These are phyloP conservation scores for Leptobrachium leishanense DNA, from an alignment of 2,113 vertebrate genomes.

Conservation along the genomic window DNA sequence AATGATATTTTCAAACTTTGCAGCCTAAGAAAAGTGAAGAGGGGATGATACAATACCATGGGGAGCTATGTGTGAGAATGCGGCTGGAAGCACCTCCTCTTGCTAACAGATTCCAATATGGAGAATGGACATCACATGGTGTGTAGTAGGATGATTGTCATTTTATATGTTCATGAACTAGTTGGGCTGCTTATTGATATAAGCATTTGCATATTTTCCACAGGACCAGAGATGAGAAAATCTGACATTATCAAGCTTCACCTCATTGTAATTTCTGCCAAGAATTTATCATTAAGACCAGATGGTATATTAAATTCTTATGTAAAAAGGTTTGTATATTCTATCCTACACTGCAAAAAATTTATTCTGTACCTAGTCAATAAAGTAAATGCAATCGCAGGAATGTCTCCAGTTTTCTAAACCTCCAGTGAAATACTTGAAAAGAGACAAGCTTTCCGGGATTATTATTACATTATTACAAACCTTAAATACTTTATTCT, in stretches of 20 bases:
- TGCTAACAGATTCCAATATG: constrained; percentile 38
- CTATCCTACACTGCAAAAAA: no score
- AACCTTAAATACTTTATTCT: no score
- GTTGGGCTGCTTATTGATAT: neutral
- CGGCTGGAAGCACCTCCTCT: constrained; percentile 58
- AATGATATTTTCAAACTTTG: neutral
- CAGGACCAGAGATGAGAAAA: constrained; percentile 52
- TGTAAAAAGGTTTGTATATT: constrained; percentile 71
- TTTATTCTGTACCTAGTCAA: no score
- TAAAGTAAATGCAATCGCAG: no score
- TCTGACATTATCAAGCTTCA: constrained; percentile 63
- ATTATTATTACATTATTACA: no score
- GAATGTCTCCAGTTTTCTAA: no score
- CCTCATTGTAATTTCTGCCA: constrained; percentile 66
- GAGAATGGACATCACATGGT: constrained; percentile 52
- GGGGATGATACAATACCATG: constrained; percentile 28
- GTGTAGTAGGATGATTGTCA: constrained; percentile 35
- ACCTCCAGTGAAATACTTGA: no score
- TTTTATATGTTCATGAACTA: neutral
- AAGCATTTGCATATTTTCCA: constrained; percentile 26
- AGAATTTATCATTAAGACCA: constrained; percentile 68
- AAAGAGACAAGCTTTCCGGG: no score
- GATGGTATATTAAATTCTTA: constrained; percentile 61
- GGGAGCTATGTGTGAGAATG: constrained; percentile 62
- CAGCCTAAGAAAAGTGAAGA: constrained; percentile 61